phyloP scores from a whole-genome alignment of 1,140 invertebrate genomes.

The Hormaphis cornu region DNA sequence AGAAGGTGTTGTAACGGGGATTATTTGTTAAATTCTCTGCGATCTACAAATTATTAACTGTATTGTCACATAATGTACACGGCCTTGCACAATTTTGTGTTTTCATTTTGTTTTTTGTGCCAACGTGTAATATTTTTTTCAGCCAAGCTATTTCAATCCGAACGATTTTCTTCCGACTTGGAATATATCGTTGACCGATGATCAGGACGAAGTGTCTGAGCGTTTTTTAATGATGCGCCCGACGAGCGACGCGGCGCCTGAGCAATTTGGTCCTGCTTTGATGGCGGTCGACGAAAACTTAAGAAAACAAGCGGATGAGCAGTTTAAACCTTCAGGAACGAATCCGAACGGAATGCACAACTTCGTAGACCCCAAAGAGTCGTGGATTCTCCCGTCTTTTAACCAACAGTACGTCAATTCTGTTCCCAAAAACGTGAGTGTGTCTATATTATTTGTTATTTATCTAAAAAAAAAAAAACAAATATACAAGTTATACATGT shows the following conservation, averaged over 20 bases:
- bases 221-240: neutral
- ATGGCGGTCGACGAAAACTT: neutral
- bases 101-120: too few species aligned
- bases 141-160: constrained; percentile 34
- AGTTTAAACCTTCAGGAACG: constrained; percentile 1
- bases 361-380: neutral
- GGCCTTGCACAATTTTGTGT: too few species aligned
- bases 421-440: neutral
- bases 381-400: neutral
- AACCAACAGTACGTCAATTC: constrained; percentile 6
- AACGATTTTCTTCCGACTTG: constrained; percentile 18
- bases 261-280: constrained; percentile 6
- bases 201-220: constrained; percentile 11
- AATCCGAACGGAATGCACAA: neutral
- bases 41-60: too few species aligned
- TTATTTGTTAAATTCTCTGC: too few species aligned
- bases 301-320: constrained; percentile 12
- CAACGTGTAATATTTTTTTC: too few species aligned
- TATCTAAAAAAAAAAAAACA: too few species aligned
- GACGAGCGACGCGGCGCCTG: neutral
- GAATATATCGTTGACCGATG: constrained; percentile 17
- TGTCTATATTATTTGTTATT: too few species aligned
- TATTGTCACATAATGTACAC: too few species aligned
- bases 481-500: too few species aligned
- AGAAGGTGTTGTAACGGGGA: too few species aligned